Evolutionary conservation across 1,140 invertebrate species (phyloP), one percentile per base, ranked within the genome.

Genomic region (Leptoteleia sp.): DNA sequence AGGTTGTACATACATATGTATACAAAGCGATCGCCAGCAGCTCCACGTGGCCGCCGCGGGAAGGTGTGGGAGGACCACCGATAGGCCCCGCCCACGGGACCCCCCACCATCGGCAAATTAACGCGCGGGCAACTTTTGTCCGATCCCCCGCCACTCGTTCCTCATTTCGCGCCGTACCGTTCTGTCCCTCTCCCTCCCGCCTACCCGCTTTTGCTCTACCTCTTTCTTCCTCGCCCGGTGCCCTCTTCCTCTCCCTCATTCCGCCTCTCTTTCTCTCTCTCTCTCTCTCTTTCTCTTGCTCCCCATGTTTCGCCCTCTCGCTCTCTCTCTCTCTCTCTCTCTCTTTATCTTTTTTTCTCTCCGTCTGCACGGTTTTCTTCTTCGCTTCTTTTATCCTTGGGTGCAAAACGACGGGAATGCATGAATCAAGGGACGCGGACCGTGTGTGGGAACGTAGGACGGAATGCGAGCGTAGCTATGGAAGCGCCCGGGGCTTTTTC

Each of bases 401-500:
- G 33, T 48, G 57, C 75, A 68, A 75, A 77, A 73, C 79, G 75
- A 76, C 67, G 76, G 43, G 84, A 84, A 87, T 84, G 84, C 81
- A 79, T 78, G 83, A 84, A 84, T 83, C 83, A 81, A 85, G 81
- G 55, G 81, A 77, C 75, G 77, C 59, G 71, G 62, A 35, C 71
- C 70, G 62, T 76, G 81, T 85, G 83, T 86, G 85, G 83, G 85
- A 87, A 65, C 80, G 54, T 43, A 65, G 48, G 37, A 67, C 76
- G 85, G 85, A 85, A 87, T 86, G 83, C 83, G 79, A 80, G 61
- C 83, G 79, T 82, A 79, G 76, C 73, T 82, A 84, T 82, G 80
- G 79, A 83, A 80, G 79, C 62, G 75, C 52, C 62, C 54, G 64
- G 15, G 47, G 62, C 37, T 64, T 81, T 81, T 81, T 80, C 73